phyloP scores from a whole-genome alignment of 2,797 vertebrate species.

The Schizopygopsis malacanthus region DNA sequence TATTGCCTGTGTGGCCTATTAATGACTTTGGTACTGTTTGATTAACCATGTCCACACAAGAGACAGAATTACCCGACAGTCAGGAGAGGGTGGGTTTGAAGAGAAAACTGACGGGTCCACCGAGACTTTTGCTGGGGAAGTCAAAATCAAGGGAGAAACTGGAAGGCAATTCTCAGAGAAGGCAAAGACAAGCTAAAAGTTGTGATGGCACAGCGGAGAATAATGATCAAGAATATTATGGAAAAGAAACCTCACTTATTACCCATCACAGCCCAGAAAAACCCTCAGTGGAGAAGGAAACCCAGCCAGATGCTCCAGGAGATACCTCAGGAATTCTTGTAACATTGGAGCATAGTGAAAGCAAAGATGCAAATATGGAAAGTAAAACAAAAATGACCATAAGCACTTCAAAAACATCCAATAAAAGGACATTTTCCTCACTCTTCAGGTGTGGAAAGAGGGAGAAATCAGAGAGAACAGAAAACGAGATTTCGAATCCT shows the following conservation, averaged over 20 bases:
- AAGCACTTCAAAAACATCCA: conserved; percentile 55
- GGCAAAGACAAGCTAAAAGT: conserved; percentile 43
- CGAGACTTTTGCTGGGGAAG: conserved; percentile 70
- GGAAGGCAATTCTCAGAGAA: conserved; percentile 53
- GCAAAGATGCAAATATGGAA: conserved; percentile 65
- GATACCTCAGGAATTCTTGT: conserved; percentile 49
- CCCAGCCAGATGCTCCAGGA: conserved; percentile 30
- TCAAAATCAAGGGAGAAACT: conserved; percentile 61
- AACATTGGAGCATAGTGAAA: conserved; percentile 21
- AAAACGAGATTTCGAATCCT: neutral
- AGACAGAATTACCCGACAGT: conserved; percentile 44
- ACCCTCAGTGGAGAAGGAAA: conserved; percentile 16
- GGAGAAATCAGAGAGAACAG: conserved; percentile 59
- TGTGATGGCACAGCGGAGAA: conserved; percentile 21
- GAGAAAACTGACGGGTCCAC: conserved; percentile 69
- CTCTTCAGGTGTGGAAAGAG: conserved; percentile 78
- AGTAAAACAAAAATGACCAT: conserved; percentile 43
- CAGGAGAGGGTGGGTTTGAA: conserved; percentile 62
- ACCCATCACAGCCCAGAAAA: conserved; percentile 38
- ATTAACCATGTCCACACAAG: conserved; percentile 52
- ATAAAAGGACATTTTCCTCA: conserved; percentile 70
- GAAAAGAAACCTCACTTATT: conserved; percentile 34
- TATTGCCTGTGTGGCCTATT: conserved; percentile 19
- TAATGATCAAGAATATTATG: conserved; percentile 22
- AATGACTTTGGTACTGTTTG: conserved; percentile 23